A percentile compares a stretch with the other conserved stretches of the same genome.
Conservation (phyloP, 2,888 invertebrate genomes). For the Rhagium mordax region DNA sequence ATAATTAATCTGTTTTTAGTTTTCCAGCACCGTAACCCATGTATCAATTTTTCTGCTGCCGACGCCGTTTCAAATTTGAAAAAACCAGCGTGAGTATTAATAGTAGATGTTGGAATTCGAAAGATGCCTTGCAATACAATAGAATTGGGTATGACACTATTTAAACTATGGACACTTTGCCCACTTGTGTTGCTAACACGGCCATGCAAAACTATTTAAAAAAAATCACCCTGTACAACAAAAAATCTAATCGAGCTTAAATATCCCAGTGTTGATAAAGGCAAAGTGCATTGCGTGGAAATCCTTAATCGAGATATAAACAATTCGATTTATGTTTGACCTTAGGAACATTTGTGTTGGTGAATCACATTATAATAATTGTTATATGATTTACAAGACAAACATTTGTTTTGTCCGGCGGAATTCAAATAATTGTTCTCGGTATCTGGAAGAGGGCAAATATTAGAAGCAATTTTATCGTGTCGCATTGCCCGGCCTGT, state of each 20-base stretch:
- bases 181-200: too few relatives aligned
- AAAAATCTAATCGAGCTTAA: neutral
- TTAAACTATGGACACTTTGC: too few relatives aligned
- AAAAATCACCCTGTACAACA: too few relatives aligned
- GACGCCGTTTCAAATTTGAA: too few relatives aligned
- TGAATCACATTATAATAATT: neutral
- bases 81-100: too few relatives aligned
- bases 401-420: slow-evolving; percentile 21
- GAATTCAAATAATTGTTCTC: slow-evolving; percentile 13
- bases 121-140: too few relatives aligned
- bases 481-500: neutral
- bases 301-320: neutral
- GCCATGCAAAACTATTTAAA: too few relatives aligned
- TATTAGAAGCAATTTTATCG: neutral
- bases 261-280: neutral
- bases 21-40: too few relatives aligned
- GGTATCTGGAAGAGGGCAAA: neutral
- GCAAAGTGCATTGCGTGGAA: neutral
- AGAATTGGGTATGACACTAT: too few relatives aligned
- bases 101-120: too few relatives aligned
- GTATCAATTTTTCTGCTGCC: too few relatives aligned
- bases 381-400: slow-evolving; percentile 17
- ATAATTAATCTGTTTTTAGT: too few relatives aligned
- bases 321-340: neutral
- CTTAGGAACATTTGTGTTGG: slow-evolving; percentile 17